Percentiles rank a stretch among this genome's conserved stretches.
Conservation (phyloP, 2,113 vertebrate species). For the Gallinago undulata region DNA sequence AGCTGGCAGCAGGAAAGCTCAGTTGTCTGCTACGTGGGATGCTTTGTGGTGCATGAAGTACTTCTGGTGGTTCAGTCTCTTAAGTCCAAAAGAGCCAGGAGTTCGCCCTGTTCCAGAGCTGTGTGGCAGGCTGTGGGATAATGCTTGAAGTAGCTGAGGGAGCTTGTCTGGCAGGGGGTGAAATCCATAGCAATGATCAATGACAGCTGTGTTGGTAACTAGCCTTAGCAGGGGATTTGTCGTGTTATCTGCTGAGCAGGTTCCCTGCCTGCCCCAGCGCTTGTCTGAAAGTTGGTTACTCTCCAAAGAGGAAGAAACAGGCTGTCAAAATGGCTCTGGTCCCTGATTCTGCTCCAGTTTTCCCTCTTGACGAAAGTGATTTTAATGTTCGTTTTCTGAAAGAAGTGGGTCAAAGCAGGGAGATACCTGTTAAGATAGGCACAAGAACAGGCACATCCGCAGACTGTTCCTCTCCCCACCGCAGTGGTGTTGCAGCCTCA, state of each 20-base stretch:
- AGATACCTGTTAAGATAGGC: background rate
- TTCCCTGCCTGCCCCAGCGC: background rate
- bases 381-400: background rate
- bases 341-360: background rate
- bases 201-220: background rate
- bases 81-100: background rate
- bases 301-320: background rate
- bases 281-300: background rate
- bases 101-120: background rate
- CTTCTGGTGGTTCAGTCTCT: background rate
- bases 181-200: background rate
- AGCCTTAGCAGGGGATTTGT: background rate
- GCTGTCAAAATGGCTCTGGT: background rate
- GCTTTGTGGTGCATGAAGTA: background rate
- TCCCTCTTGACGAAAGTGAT: background rate
- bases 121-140: accelerated
- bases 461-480: background rate
- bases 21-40: background rate
- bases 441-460: background rate
- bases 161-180: background rate
- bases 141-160: background rate
- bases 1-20: background rate
- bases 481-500: background rate
- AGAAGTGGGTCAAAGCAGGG: background rate
- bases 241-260: background rate